phyloP scores from a whole-genome alignment of 2,797 vertebrate species.

The Catharus ustulatus region DNA sequence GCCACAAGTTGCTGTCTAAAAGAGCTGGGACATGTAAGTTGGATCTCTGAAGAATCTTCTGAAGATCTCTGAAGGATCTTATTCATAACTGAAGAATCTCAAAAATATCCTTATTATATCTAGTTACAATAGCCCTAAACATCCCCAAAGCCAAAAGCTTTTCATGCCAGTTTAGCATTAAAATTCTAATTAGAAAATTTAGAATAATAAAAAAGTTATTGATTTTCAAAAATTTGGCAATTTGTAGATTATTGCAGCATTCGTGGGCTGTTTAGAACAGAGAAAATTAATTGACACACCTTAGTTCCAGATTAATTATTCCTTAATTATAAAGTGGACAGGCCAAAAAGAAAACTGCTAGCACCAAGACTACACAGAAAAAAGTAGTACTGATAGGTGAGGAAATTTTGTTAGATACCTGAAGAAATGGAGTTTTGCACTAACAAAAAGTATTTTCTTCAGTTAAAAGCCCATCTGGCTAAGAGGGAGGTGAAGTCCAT shows the following conservation, averaged over 20 bases:
- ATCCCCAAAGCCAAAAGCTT: not conserved
- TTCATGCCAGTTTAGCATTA: not conserved
- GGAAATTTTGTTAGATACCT: not conserved
- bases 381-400: not conserved
- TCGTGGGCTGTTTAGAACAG: not conserved
- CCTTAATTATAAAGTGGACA: not conserved
- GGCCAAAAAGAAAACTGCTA: not conserved
- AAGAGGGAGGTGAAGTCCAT: constrained; percentile 24
- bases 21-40: not conserved
- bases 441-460: constrained; percentile 33
- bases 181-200: not conserved
- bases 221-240: accelerated
- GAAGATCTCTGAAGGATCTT: not conserved
- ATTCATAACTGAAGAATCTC: not conserved
- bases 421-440: not conserved
- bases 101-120: not conserved
- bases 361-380: not conserved
- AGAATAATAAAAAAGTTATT: not conserved
- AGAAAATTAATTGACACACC: not conserved
- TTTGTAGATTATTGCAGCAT: not conserved
- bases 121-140: not conserved
- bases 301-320: not conserved
- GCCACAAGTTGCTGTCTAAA: not conserved
- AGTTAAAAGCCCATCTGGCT: constrained; percentile 2
- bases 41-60: not conserved